Evolutionary conservation across 2,113 vertebrate species (phyloP).

Genomic region (Dipodomys stephensi): DNA sequence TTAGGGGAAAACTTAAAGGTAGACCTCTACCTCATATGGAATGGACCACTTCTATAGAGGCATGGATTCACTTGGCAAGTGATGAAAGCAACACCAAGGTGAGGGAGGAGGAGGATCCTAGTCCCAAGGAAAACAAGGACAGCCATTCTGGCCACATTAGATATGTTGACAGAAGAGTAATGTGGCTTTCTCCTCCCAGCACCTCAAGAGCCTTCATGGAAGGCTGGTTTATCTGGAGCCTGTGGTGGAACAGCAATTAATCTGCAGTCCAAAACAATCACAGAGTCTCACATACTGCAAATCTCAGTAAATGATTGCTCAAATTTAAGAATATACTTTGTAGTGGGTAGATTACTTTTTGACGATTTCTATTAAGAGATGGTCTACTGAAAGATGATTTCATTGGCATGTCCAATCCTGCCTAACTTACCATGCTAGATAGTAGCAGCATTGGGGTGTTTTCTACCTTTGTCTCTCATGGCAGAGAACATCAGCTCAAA

Average conservation of each 20-base stretch:
- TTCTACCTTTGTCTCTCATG: neutral
- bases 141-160: neutral
- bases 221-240: neutral
- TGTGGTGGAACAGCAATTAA: too few species aligned
- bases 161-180: neutral
- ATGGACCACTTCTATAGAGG: neutral
- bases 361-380: neutral
- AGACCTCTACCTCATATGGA: neutral
- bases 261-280: neutral
- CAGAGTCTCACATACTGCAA: neutral
- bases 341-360: neutral
- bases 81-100: neutral
- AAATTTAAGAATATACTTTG: neutral
- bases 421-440: neutral
- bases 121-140: neutral
- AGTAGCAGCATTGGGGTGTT: neutral
- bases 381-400: neutral
- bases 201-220: neutral
- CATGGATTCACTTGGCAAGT: neutral
- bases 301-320: neutral
- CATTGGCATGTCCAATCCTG: neutral
- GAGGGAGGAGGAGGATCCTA: neutral
- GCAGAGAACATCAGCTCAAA: neutral
- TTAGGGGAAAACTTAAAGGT: neutral
- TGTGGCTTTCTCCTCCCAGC: accelerated